Evolutionary conservation across 1,140 invertebrate genomes (phyloP).

Genomic region (Drosophila chauvacae): DNA sequence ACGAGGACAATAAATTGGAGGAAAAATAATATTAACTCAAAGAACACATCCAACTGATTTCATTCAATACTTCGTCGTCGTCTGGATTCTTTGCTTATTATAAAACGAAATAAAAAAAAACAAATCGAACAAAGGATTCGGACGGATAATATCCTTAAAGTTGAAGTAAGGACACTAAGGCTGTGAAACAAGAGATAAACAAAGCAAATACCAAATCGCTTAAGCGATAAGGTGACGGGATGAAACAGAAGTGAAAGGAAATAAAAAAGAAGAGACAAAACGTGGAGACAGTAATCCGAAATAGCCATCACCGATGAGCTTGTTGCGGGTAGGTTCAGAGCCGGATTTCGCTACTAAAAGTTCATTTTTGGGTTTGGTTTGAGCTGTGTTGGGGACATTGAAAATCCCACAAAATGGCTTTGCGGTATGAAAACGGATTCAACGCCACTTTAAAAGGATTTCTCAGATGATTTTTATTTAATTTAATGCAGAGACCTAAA

Average conservation of each 20-base stretch:
- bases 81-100: slow-evolving; percentile 33
- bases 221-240: slow-evolving; percentile 11
- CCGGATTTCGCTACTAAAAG: slow-evolving; percentile 48
- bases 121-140: slow-evolving; percentile 36
- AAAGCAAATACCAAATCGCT: slow-evolving; percentile 42
- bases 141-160: slow-evolving; percentile 50
- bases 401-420: slow-evolving; percentile 50
- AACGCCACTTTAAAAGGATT: slow-evolving; percentile 57
- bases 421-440: slow-evolving; percentile 24
- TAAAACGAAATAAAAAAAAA: slow-evolving; percentile 2
- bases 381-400: slow-evolving; percentile 8
- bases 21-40: slow-evolving; percentile 5
- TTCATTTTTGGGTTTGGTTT: slow-evolving; percentile 28
- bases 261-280: background rate
- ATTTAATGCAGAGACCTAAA: slow-evolving; percentile 43
- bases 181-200: slow-evolving; percentile 51
- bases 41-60: slow-evolving; percentile 12
- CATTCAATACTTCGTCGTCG: slow-evolving; percentile 40
- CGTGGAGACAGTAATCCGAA: slow-evolving; percentile 18
- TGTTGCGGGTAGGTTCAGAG: slow-evolving; percentile 45
- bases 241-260: background rate
- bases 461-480: slow-evolving; percentile 68
- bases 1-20: slow-evolving; percentile 1
- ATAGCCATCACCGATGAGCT: slow-evolving; percentile 31
- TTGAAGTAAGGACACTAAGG: slow-evolving; percentile 47